Evolutionary conservation across 2,888 invertebrate species (phyloP), one percentile per base, ranked within the genome.

Genomic region (Altica lythri): DNA sequence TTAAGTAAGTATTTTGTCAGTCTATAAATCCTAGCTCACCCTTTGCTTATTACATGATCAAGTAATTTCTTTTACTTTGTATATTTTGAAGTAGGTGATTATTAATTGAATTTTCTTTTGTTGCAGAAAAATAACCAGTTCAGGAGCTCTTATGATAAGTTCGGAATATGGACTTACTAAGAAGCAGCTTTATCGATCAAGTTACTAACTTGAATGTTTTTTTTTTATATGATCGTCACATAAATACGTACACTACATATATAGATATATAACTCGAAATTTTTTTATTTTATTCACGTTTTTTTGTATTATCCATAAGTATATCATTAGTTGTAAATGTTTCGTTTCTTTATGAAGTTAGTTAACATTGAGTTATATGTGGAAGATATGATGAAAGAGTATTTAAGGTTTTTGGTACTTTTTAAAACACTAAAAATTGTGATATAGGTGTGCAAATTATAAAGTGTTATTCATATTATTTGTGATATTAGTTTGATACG

Each of bases 141-240:
- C 90, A 78, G 88, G 89, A 75, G 89, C 90, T 66, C 87, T 93
- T 71, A 86, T 92, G 80, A 90, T 93, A 77, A 90, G 90, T 79
- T 86, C 88, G 68, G 89, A 88, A 75, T 93, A 90, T 80, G 86
- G 86, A 73, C 82, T 94, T 78, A 88, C 87, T 73, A 92, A 93
- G 82, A 91, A 90, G 78, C 92, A 93, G 79, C 80, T 94, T 68
- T 93, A 92, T 81, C 81, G 90, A 70, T 86, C 87, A 46, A 64
- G 57, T 50, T 60, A 59, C 51, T 49, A 60, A 57, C 61, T 61
- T 54, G 59, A 55, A 22, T 51, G 52, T 38, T 52, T 53, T 45
- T 29, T 40, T 38, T n/a, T 16, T 37, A 37, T 40, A 32, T 49
- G 49, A 49, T 48, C 48, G 40, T 48, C 62, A 62, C 61, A 61